Evolutionary conservation across 2,797 vertebrate species (phyloP).

Genomic region (Manis pentadactyla): DNA sequence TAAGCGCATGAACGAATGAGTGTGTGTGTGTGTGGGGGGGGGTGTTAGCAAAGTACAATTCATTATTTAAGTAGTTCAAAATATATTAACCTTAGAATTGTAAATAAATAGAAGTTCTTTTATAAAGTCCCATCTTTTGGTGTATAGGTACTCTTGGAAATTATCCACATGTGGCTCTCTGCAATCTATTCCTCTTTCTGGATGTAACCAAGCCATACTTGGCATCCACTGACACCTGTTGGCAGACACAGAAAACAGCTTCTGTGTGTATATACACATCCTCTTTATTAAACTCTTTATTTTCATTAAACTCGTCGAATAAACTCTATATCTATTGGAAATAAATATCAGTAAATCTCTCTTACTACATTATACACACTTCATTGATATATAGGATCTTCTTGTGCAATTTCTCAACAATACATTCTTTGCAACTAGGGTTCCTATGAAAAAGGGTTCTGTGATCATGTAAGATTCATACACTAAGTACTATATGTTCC

Average conservation of each 20-base stretch:
- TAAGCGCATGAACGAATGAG: background rate
- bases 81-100: background rate
- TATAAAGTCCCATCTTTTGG: background rate
- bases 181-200: background rate
- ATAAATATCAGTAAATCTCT: background rate
- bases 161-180: background rate
- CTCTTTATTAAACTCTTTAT: background rate
- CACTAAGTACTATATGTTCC: background rate
- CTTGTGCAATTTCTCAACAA: background rate
- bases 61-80: background rate
- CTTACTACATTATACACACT: background rate
- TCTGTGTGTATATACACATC: background rate
- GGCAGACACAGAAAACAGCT: background rate
- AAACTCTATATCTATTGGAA: too few species aligned
- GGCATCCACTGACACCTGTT: background rate
- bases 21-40: background rate
- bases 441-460: background rate
- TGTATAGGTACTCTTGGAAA: background rate
- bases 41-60: background rate
- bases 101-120: constrained; percentile 32
- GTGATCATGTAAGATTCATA: background rate
- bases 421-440: background rate
- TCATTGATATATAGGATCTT: background rate
- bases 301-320: background rate
- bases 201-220: background rate